A percentile compares a stretch with the other conserved stretches of the same genome.
phyloP scores from a whole-genome alignment of 1,140 invertebrate species.

The Acromyrmex heyeri region DNA sequence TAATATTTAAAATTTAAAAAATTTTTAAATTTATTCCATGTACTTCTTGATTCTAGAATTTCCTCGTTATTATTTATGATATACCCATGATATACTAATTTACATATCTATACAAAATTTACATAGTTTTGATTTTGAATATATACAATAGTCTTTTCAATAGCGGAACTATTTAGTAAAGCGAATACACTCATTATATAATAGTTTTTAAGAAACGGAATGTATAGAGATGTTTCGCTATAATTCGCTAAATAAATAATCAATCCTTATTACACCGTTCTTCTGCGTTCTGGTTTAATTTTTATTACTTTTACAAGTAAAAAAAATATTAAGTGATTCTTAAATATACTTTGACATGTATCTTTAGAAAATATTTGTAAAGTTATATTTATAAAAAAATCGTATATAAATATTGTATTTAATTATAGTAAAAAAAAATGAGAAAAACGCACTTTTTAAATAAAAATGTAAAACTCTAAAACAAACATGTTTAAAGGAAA shows the following conservation, averaged over 20 bases:
- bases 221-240: not conserved
- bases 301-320: no score
- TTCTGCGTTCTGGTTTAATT: no score
- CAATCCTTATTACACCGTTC: no score
- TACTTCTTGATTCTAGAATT: conserved; percentile 19
- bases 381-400: no score
- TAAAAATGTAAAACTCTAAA: no score
- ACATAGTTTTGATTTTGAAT: conserved; percentile 23
- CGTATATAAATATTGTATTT: no score
- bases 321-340: no score
- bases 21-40: not conserved
- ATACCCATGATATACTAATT: not conserved
- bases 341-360: no score
- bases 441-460: no score
- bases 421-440: no score
- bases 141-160: not conserved
- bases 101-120: conserved; percentile 32
- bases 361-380: no score
- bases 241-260: not conserved
- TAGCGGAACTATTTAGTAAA: not conserved
- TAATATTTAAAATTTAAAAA: not conserved
- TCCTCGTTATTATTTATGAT: conserved; percentile 8
- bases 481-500: no score
- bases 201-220: not conserved
- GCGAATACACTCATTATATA: not conserved